Base-by-base conservation (phyloP, 1,140 invertebrate genomes). In the Drosophila tristis region DNA sequence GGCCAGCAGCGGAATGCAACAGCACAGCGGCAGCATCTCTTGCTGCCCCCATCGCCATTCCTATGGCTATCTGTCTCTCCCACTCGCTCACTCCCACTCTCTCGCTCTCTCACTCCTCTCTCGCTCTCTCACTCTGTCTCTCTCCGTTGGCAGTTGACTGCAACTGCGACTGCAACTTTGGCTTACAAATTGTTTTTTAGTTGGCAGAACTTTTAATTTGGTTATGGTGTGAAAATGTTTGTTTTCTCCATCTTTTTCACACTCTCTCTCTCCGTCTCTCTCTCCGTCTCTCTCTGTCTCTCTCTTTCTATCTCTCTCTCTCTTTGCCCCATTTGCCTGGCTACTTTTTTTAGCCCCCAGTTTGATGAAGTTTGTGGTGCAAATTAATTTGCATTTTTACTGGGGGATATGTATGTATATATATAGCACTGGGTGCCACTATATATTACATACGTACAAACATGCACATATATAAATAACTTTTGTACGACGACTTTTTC, bases 141-240 rank as follows among this genome's bases (percentile, higher is more conserved):
- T 9, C 29, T 3, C 35, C 4, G n/a, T 13, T 49, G 35, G 49
- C 60, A 80, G 63, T 67, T 72, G 72, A 84, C 68, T 86, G 67
- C 44, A 29, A 48, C 77, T 86, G 67, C 44, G 23, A 48, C 77
- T 74, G 65, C 77, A 75, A 75, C 84, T 85, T 85, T 80, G 73
- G 80, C 81, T 80, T 86, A 86, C 81, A 85, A 85, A 86, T 85
- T 86, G 80, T 86, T 85, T 85, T 84, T 85, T 86, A 85, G 80
- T 85, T 85, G 64, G 81, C 63, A 80, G 49, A 85, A 85, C 80
- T 85, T 85, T 85, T 85, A 85, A 85, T 85, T 85, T 86, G 81
- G 80, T 85, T 85, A 85, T 86, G 78, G 80, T 86, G 81, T 85
- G 78, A 86, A 85, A 85, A 80, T 86, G 81, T 85, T 86, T 80